Conservation (phyloP, 2,113 vertebrate species). For the Phodopus roborovskii region DNA sequence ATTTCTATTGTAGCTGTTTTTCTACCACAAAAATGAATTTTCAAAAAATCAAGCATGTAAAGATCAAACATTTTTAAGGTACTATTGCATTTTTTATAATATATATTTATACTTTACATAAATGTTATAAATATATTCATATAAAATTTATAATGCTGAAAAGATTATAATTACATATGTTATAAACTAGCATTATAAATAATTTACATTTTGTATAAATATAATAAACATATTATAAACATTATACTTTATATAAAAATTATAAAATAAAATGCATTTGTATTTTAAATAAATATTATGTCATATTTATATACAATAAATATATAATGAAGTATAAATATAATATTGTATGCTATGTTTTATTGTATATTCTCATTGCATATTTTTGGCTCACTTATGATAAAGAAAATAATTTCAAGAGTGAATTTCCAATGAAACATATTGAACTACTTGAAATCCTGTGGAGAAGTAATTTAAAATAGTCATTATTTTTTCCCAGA, state of each 20-base stretch:
- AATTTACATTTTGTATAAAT: slow-evolving; percentile 12
- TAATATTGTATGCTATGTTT: neutral
- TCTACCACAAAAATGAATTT: neutral
- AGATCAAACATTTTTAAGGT: neutral
- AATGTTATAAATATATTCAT: slow-evolving; percentile 7
- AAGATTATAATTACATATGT: slow-evolving; percentile 27
- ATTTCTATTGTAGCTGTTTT: neutral
- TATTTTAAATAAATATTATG: slow-evolving; percentile 27
- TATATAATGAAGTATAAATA: slow-evolving; percentile 10
- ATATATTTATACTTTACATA: slow-evolving; percentile 46
- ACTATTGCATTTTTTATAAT: slow-evolving; percentile 17
- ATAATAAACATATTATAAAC: slow-evolving; percentile 22
- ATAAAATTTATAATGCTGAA: neutral
- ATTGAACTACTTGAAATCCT: slow-evolving; percentile 52
- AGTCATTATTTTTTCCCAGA: slow-evolving; percentile 34
- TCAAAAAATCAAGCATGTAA: slow-evolving; percentile 50
- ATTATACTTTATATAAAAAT: neutral
- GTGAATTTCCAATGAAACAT: slow-evolving; percentile 45
- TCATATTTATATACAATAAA: neutral
- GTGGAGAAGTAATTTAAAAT: slow-evolving; percentile 45
- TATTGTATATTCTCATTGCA: slow-evolving; percentile 47
- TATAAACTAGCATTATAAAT: neutral
- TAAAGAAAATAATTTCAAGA: slow-evolving; percentile 32
- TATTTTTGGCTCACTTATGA: slow-evolving; percentile 53
- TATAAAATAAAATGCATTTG: neutral